Conservation (phyloP, 1,140 invertebrate genomes). For the Zaprionus tsacasi region DNA sequence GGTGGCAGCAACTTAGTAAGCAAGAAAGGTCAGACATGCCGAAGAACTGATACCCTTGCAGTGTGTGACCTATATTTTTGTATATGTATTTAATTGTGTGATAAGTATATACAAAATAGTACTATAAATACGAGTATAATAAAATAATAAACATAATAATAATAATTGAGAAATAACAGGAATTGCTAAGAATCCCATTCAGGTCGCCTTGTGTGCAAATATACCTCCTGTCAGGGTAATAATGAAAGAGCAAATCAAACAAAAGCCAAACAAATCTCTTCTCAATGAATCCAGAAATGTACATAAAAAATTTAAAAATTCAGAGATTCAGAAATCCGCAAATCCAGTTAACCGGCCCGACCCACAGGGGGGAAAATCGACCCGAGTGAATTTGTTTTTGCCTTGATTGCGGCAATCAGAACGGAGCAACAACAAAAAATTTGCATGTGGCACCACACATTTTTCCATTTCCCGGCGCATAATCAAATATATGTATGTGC, state of each 20-base stretch:
- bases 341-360: constrained; percentile 33
- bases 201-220: not conserved
- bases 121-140: no score
- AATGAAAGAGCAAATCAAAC: not conserved
- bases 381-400: constrained; percentile 40
- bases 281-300: constrained; percentile 5
- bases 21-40: not conserved
- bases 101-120: no score
- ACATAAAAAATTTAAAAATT: not conserved
- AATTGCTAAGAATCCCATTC: no score
- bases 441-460: constrained; percentile 3
- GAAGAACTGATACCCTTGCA: not conserved
- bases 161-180: no score
- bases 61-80: not conserved
- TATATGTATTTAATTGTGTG: no score
- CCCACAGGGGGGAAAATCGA: not conserved
- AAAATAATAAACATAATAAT: no score
- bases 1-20: not conserved
- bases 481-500: constrained; percentile 36
- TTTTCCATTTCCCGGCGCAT: constrained; percentile 43
- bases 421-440: constrained; percentile 19
- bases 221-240: not conserved
- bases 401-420: constrained; percentile 59
- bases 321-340: constrained; percentile 11
- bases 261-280: not conserved